These are phyloP conservation scores for Acyrthosiphon pisum DNA, from an alignment of 1,140 invertebrate species.

Conservation along the genomic window DNA sequence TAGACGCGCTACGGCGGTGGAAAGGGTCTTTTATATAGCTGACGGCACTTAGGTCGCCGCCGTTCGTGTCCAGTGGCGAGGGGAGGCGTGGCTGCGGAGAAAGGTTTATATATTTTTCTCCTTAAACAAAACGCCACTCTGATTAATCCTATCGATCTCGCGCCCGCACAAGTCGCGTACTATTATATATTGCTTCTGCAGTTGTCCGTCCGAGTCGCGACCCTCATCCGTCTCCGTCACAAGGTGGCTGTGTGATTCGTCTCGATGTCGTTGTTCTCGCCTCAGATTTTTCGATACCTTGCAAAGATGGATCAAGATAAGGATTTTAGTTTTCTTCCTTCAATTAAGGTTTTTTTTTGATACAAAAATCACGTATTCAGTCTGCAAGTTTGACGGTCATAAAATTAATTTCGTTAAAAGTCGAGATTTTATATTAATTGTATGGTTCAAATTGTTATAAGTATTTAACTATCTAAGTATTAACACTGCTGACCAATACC, in stretches of 20 bases:
- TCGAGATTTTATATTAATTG: not conserved
- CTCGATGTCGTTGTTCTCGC: not conserved
- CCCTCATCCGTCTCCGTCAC: slow-evolving; percentile 28
- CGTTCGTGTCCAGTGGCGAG: not conserved
- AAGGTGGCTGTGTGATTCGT: not conserved
- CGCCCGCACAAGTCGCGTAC: not conserved
- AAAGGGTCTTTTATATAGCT: slow-evolving; percentile 29
- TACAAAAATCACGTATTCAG: too few species aligned
- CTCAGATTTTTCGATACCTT: not conserved
- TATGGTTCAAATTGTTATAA: not conserved
- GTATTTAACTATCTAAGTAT: not conserved
- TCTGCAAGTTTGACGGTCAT: not conserved
- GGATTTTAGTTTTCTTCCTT: not conserved
- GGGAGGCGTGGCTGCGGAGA: not conserved
- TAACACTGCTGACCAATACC: not conserved
- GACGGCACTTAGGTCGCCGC: not conserved
- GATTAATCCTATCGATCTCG: slow-evolving; percentile 28
- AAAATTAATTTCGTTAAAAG: not conserved
- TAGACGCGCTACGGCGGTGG: not conserved
- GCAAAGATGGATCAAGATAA: not conserved
- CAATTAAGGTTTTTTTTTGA: too few species aligned
- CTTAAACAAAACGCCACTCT: slow-evolving; percentile 20
- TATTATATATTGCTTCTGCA: too few species aligned
- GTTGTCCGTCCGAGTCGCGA: not conserved
- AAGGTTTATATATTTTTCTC: not conserved